These are phyloP conservation scores for Phania funesta DNA, from an alignment of 2,888 invertebrate genomes.

Conservation along the genomic window DNA sequence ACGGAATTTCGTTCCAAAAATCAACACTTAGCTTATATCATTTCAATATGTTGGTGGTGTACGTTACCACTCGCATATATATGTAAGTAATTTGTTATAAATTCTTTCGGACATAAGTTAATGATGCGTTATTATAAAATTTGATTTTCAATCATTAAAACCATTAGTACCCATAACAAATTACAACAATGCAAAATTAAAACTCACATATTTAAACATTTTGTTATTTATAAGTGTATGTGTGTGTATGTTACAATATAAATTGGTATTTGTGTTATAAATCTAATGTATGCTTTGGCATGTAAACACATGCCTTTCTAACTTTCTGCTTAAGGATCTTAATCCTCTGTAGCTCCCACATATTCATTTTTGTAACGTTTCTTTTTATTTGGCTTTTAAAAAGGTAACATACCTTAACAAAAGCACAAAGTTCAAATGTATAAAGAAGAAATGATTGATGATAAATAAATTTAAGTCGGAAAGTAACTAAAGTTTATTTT, in stretches of 20 bases:
- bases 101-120: slow-evolving; percentile 41
- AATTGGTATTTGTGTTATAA: background rate
- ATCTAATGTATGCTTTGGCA: background rate
- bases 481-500: background rate
- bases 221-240: background rate
- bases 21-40: no score
- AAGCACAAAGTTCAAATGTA: background rate
- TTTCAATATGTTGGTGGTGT: no score
- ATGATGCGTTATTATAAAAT: slow-evolving; percentile 15
- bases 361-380: background rate
- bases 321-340: background rate
- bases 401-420: background rate
- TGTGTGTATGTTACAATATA: background rate
- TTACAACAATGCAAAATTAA: background rate
- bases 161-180: background rate
- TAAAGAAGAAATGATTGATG: background rate
- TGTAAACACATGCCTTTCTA: no score
- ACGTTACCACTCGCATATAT: no score
- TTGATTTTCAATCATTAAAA: background rate
- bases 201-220: background rate
- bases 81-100: background rate
- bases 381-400: background rate
- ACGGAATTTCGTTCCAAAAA: no score
- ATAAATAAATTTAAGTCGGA: background rate
- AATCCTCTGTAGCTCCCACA: background rate